Conservation (phyloP, 2,888 invertebrate genomes). For the Ligdia adustata region DNA sequence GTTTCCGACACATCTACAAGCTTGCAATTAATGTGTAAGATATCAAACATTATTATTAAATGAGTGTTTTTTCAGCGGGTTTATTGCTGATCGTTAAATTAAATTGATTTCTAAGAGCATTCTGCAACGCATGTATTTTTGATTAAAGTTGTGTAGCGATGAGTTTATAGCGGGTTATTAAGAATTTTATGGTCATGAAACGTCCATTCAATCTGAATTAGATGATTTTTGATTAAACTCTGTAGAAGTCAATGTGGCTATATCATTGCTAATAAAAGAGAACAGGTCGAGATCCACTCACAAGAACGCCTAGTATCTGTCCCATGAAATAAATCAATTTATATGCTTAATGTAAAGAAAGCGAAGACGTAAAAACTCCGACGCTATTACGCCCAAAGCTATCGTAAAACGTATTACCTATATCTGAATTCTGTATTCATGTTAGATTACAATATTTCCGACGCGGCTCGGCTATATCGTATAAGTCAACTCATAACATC, state of each 20-base stretch:
- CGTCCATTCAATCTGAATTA: constrained; percentile 29
- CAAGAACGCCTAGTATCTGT: constrained; percentile 37
- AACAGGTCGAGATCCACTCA: constrained; percentile 40
- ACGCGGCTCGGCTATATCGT: constrained; percentile 52
- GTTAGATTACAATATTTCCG: constrained; percentile 70
- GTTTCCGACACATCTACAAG: constrained; percentile 38
- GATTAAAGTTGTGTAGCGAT: neutral
- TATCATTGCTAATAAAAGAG: constrained; percentile 31
- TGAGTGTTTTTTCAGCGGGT: neutral
- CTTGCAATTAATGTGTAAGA: constrained; percentile 22
- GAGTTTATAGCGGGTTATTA: constrained; percentile 21
- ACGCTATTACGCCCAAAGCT: constrained; percentile 49
- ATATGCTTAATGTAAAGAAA: constrained; percentile 41
- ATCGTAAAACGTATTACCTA: constrained; percentile 59
- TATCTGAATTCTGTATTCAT: constrained; percentile 67
- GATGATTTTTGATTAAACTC: constrained; percentile 32
- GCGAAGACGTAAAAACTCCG: constrained; percentile 47
- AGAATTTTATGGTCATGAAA: constrained; percentile 26
- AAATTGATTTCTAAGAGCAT: neutral
- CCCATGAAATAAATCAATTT: constrained; percentile 46
- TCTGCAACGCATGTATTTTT: constrained; percentile 6
- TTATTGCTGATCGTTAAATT: neutral
- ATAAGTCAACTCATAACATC: constrained; percentile 60
- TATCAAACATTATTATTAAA: neutral
- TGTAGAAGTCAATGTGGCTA: constrained; percentile 25